phyloP scores from a whole-genome alignment of 2,888 invertebrate genomes.

The Atethmia centrago region DNA sequence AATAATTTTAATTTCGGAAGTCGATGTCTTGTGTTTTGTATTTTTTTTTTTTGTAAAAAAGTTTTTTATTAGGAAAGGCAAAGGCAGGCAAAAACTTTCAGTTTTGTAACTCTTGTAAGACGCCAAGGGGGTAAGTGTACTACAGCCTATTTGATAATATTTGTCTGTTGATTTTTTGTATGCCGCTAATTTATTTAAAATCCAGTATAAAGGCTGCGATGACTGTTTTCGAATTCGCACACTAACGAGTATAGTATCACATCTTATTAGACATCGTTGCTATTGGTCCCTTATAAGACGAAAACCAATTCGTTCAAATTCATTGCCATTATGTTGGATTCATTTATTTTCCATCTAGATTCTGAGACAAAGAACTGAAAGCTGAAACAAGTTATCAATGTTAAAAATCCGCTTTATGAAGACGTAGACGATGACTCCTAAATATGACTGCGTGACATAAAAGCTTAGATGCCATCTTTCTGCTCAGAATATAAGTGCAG shows the following conservation, averaged over 20 bases:
- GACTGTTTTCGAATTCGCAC: not conserved
- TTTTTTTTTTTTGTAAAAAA: too few relatives aligned
- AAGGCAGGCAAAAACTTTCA: not conserved
- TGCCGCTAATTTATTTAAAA: not conserved
- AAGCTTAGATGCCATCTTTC: not conserved
- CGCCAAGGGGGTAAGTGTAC: not conserved
- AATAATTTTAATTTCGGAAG: too few relatives aligned
- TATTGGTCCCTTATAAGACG: constrained; percentile 18
- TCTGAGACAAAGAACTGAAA: not conserved
- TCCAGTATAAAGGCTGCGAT: not conserved
- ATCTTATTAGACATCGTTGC: constrained; percentile 15
- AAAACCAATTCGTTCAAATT: constrained; percentile 6
- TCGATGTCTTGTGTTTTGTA: too few relatives aligned
- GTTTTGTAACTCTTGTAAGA: not conserved
- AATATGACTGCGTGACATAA: not conserved
- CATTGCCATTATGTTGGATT: not conserved
- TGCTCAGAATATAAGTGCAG: not conserved
- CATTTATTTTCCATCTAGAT: not conserved
- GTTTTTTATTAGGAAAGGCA: not conserved
- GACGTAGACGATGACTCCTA: not conserved
- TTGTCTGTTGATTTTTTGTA: not conserved
- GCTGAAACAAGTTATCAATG: not conserved
- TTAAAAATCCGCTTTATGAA: not conserved
- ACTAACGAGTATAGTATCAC: constrained; percentile 1
- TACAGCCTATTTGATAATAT: not conserved